Base-by-base conservation (phyloP, 2,113 vertebrate genomes). In the Pleuronectes platessa region DNA sequence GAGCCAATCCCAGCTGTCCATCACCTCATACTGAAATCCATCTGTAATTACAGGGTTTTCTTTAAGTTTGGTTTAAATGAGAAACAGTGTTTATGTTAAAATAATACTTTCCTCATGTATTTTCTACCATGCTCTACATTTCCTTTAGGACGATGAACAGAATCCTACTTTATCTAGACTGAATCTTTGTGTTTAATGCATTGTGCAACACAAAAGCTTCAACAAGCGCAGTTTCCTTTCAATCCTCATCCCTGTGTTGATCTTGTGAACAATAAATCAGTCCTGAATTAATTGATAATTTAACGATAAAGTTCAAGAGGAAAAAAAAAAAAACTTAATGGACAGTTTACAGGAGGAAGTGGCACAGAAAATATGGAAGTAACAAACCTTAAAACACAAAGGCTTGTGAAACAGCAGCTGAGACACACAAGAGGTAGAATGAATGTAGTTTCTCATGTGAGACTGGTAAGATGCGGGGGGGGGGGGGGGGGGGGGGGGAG, bases 381-480 rank as follows among this genome's bases (percentile, higher is more conserved):
- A 68, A 76, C 69, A 84, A 92, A 90, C 58, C 56, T 74, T 3
- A 61, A 87, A 79, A 80, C 42, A 71, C 31, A 53, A 40, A 92
- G 87, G 74, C 85, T 5, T 37, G 61, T 73, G 49, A 81, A 84
- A 87, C 77, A 75, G 79, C 70, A 82, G 74, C 69, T 58, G 26
- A 74, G 77, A 4, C 20, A 60, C 45, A 81, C 3, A 15, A 26
- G 35, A 35, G 24, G 47, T 14, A 72, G 72, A 61, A 59, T 55
- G 63, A 63, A 68, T 79, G 72, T 45, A 70, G 49, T 58, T 62
- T 82, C 45, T 61, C 62, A 71, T 83, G 65, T 60, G 35, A 51
- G 84, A 77, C 45, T 69, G 47, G 49, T 71, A 42, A 71, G 65
- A 61, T 45, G 5, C 62, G 1, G 5, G 27, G 27, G 26, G 26